Evolutionary conservation across 2,797 vertebrate species (phyloP), one percentile per base, ranked within the genome.

Genomic region (Poecile montanus): DNA sequence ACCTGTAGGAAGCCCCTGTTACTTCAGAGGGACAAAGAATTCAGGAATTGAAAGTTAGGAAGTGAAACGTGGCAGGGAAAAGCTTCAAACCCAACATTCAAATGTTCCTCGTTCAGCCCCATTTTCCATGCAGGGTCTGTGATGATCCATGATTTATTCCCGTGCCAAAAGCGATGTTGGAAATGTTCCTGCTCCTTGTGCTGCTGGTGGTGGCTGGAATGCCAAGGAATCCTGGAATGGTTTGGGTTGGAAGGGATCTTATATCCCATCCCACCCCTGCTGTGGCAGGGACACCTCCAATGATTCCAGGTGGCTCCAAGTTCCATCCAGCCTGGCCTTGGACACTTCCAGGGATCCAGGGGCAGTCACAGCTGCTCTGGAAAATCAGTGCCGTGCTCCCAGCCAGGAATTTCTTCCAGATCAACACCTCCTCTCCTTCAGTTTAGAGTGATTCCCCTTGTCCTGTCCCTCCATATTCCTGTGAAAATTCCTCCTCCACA

Each of bases 101-200:
- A 4, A 23, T 2, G 1, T 2, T 2, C 18, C 36, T 36, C 1
- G 0, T 21, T 30, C 4, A 0, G 7, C 5, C 0, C 1, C 1
- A 0, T 51, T 60, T 51, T 67, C 45, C 36, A 2, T 7, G 2
- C 3, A 2, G 44, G 34, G 11, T 40, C 30, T 29, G 50, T 3
- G 34, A 5, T 13, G 60, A 63, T 34, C 20, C 13, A 1, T 7
- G 51, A 7, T 48, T 83, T 57, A 25, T 34, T 20, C 57, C 14
- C 3, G 22, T 7, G 14, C 40, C 16, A 23, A 45, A 70, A 22
- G 4, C 0, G 3, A 8, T 8, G 4, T 1, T 11, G 45, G 48
- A 60, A 29, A 16, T 8, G 10, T 10, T 82, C n/a, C 78, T 26
- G 58, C 21, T 66, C 18, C 1, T 2, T 22, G 7, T 25, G 0